A percentile compares a stretch with the other conserved stretches of the same genome.
These are phyloP conservation scores for Anas bahamensis DNA, from an alignment of 2,797 vertebrate species.

Conservation along the genomic window DNA sequence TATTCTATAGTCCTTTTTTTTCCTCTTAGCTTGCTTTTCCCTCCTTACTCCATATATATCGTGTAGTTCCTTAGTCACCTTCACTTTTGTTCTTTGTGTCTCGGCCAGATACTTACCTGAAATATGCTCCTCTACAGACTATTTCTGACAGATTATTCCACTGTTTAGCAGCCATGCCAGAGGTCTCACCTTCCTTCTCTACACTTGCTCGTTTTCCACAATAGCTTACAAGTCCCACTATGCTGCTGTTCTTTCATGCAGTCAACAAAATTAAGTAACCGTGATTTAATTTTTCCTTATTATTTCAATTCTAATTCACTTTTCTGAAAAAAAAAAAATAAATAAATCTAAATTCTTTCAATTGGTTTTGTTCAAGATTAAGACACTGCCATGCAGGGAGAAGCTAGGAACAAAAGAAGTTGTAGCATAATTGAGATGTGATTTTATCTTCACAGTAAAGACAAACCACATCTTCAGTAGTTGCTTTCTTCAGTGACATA, in stretches of 20 bases:
- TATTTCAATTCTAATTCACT: neutral
- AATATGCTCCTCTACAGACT: neutral
- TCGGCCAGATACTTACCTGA: neutral
- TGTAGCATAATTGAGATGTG: neutral
- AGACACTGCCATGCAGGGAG: neutral
- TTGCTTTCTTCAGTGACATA: neutral
- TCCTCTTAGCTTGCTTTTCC: neutral
- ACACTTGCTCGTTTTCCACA: neutral
- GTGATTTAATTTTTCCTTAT: neutral
- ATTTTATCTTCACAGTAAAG: neutral
- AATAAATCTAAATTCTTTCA: neutral
- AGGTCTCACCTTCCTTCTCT: neutral
- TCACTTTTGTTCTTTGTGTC: neutral
- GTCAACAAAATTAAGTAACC: neutral
- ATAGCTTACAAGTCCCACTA: neutral
- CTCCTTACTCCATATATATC: neutral
- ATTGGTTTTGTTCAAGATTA: neutral
- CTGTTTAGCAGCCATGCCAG: neutral
- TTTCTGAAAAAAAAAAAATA: neutral
- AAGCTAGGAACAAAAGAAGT: neutral
- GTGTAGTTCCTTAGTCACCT: neutral
- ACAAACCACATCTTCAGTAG: neutral
- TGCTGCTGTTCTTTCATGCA: neutral
- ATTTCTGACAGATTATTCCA: neutral
- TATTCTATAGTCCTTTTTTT: neutral